phyloP scores from a whole-genome alignment of 2,113 vertebrate species.

The Nesoenas mayeri region DNA sequence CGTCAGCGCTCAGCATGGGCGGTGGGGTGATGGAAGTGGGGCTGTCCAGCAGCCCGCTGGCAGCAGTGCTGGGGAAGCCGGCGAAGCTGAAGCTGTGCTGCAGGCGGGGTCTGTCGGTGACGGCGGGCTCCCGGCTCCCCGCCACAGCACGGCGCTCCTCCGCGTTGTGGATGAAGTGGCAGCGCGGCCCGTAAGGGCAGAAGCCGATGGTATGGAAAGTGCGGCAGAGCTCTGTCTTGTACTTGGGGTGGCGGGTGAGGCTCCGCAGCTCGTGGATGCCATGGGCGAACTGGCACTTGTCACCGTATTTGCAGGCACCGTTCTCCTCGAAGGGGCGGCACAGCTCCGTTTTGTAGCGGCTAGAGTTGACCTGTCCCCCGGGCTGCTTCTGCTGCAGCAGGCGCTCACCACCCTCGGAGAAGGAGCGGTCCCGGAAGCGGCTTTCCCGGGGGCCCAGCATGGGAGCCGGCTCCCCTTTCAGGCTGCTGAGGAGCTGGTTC shows the following conservation, averaged over 20 bases:
- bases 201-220: slow-evolving; percentile 99
- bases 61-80: slow-evolving; percentile 85
- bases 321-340: slow-evolving; percentile 98
- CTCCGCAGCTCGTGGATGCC: slow-evolving; percentile 97
- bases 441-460: slow-evolving; percentile 90
- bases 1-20: slow-evolving; percentile 90
- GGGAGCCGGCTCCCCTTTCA: slow-evolving; percentile 86
- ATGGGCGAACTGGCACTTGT: slow-evolving; percentile 98
- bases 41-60: slow-evolving; percentile 91
- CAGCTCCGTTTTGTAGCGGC: slow-evolving; percentile 98
- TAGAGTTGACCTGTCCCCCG: slow-evolving; percentile 92
- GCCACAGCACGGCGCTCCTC: slow-evolving; percentile 94
- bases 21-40: slow-evolving; percentile 97
- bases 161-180: slow-evolving; percentile 98
- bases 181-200: slow-evolving; percentile 95
- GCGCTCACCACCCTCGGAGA: slow-evolving; percentile 93
- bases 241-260: slow-evolving; percentile 96
- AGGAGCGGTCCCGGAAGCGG: slow-evolving; percentile 93
- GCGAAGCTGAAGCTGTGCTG: slow-evolving; percentile 99
- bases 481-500: slow-evolving; percentile 92
- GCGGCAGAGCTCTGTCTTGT: slow-evolving; percentile 99
- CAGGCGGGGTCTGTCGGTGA: slow-evolving; percentile 90
- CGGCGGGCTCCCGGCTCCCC: slow-evolving; percentile 76
- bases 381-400: slow-evolving; percentile 86
- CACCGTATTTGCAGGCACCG: slow-evolving; percentile 95